Percentiles rank a stretch among this genome's conserved stretches.
Evolutionary conservation across 2,888 invertebrate genomes (phyloP).

Genomic region (Amaurobius ferox): DNA sequence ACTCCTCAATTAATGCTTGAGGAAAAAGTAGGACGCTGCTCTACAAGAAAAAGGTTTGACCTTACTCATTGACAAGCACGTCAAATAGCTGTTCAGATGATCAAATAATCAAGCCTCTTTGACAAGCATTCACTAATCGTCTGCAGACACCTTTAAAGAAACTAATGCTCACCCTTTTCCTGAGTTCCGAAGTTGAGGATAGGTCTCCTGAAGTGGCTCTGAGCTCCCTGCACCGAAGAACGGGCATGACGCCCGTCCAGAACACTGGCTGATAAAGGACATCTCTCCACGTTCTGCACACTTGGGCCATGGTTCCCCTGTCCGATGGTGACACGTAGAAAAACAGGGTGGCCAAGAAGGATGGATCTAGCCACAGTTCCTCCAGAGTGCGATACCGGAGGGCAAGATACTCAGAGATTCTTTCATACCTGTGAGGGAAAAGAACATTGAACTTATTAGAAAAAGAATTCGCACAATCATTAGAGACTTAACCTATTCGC

Average conservation of each 20-base stretch:
- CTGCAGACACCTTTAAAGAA: too few relatives aligned
- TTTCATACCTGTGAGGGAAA: neutral
- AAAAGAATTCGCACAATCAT: too few relatives aligned
- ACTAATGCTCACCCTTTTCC: conserved; percentile 56
- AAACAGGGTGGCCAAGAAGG: conserved; percentile 90
- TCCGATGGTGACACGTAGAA: conserved; percentile 88
- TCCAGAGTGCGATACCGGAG: conserved; percentile 80
- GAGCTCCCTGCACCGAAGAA: conserved; percentile 90
- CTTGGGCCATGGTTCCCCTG: conserved; percentile 87
- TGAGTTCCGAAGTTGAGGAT: conserved; percentile 46
- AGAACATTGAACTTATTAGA: too few relatives aligned
- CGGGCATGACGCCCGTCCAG: conserved; percentile 91
- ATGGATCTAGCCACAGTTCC: conserved; percentile 88
- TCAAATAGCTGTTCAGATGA: too few relatives aligned
- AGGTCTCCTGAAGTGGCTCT: conserved; percentile 78
- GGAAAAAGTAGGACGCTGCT: too few relatives aligned
- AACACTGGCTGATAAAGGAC: conserved; percentile 89
- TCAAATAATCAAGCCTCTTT: too few relatives aligned
- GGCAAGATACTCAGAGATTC: conserved; percentile 35
- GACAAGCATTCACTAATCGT: too few relatives aligned
- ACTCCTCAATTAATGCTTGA: too few relatives aligned
- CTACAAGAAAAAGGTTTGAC: too few relatives aligned
- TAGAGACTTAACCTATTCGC: too few relatives aligned
- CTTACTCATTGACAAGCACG: too few relatives aligned
- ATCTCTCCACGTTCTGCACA: conserved; percentile 85